phyloP scores from a whole-genome alignment of 2,113 vertebrate genomes.

The Microcebus griseorufus region DNA sequence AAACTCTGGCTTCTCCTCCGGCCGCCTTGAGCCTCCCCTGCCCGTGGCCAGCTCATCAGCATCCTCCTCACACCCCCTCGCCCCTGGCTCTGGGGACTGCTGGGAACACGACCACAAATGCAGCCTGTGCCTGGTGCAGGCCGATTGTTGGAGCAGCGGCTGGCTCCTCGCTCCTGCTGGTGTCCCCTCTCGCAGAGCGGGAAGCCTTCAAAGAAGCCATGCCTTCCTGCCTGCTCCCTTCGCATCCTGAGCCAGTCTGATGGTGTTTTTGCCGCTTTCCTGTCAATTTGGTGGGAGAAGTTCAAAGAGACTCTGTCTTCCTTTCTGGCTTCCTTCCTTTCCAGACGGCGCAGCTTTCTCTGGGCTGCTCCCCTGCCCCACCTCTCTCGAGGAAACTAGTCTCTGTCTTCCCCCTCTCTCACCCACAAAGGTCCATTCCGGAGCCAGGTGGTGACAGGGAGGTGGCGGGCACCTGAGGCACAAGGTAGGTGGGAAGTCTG shows the following conservation, averaged over 20 bases:
- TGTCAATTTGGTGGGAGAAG: constrained; percentile 54
- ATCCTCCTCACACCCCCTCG: not conserved
- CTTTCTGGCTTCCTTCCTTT: constrained; percentile 74
- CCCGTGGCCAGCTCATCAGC: not conserved
- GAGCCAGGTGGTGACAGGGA: not conserved
- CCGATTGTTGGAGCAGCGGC: not conserved
- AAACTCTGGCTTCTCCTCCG: not conserved
- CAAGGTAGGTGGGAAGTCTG: not conserved
- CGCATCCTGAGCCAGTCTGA: constrained; percentile 36
- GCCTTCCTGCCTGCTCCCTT: constrained; percentile 29
- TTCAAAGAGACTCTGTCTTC: constrained; percentile 72
- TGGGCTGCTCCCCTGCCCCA: not conserved
- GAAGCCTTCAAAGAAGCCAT: constrained; percentile 57
- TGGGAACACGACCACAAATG: not conserved
- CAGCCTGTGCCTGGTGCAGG: not conserved
- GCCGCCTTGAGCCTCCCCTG: not conserved
- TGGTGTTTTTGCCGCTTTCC: constrained; percentile 68
- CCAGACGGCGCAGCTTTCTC: constrained; percentile 60
- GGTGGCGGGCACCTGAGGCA: not conserved
- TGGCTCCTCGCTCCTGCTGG: not conserved
- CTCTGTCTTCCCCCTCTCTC: not conserved
- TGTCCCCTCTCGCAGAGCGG: not conserved
- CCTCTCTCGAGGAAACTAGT: constrained; percentile 43
- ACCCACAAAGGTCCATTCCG: not conserved
- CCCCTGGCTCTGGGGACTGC: not conserved